Evolutionary conservation across 2,888 invertebrate genomes (phyloP).

Genomic region (Parascotia fuliginaria): DNA sequence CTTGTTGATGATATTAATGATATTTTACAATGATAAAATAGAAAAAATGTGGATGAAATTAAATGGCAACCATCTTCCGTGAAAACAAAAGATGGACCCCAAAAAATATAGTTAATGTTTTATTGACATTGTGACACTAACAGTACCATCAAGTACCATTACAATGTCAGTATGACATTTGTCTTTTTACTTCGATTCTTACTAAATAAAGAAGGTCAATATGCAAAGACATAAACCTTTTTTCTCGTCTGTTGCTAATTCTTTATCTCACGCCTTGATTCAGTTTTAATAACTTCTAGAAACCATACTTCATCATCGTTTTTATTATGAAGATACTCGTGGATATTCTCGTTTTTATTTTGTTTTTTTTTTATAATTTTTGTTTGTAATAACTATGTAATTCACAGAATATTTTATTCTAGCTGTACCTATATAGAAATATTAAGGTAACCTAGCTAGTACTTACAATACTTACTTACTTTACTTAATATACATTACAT

Average conservation of each 20-base stretch:
- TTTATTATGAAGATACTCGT: constrained; percentile 7
- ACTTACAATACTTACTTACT: no score
- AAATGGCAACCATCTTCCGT: no score
- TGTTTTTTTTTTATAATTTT: background rate
- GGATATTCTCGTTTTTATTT: constrained; percentile 5
- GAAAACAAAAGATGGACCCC: no score
- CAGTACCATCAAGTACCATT: background rate
- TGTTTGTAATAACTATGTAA: no score
- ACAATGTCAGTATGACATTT: background rate
- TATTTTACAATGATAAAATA: no score
- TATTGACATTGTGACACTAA: background rate
- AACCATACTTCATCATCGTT: constrained; percentile 25
- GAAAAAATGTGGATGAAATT: no score
- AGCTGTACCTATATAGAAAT: no score
- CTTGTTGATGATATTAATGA: no score
- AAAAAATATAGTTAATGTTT: background rate
- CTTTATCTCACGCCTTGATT: constrained; percentile 36
- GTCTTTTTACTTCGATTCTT: constrained; percentile 10
- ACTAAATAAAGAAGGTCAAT: constrained; percentile 22
- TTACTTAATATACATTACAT: no score
- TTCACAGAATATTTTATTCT: no score
- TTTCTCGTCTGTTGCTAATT: constrained; percentile 34
- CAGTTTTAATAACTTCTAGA: constrained; percentile 31
- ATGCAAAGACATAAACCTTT: constrained; percentile 20
- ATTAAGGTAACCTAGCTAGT: no score